Base-by-base conservation (phyloP, 2,113 vertebrate species). In the Archocentrus centrarchus region DNA sequence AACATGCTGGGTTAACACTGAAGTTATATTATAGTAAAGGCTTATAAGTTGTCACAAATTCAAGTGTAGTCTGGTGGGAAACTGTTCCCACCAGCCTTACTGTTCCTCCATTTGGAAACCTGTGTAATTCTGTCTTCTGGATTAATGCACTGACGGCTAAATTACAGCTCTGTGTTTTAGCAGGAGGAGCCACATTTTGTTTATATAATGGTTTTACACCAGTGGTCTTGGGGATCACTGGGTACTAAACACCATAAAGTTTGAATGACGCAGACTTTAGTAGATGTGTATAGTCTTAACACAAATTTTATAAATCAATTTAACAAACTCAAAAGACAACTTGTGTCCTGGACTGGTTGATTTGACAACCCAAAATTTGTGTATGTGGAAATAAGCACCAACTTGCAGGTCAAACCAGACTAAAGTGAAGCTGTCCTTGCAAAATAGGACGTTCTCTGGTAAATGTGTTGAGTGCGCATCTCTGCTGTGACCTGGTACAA, bases 401-500 rank as follows among this genome's bases (percentile, higher is more conserved):
- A 27, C 50, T 39, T 62, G 66, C n/a, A 27, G 68, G n/a, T 41
- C 30, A 22, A 76, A 59, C 11, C 30, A 59, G 55, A 47, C 13
- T 55, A 32, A 37, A 59, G 75, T 11, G 15, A 59, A 6, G 41
- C 41, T 14, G 4, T 41, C 11, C 24, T 61, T n/a, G 3, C 47
- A 7, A 7, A 50, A 3, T 15, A 58, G 55, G 57, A 60, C 24
- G 14, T 83, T 55, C 44, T 61, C 32, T 18, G 7, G 44, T 77
- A 59, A 82, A 79, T 32, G 15, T 53, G 75, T 11, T 82, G 68
- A 82, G 70, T 53, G 13, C 66, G 68, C 68, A 73, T 55, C 47
- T 73, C 68, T 32, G 59, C 24, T 35, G n/a, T 53, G 83, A 81
- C 62, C 88, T 62, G 27, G 44, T 50, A 75, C 13, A 37, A 44